These are phyloP conservation scores for Lathronympha strigana DNA, from an alignment of 2,888 invertebrate genomes.

Conservation along the genomic window DNA sequence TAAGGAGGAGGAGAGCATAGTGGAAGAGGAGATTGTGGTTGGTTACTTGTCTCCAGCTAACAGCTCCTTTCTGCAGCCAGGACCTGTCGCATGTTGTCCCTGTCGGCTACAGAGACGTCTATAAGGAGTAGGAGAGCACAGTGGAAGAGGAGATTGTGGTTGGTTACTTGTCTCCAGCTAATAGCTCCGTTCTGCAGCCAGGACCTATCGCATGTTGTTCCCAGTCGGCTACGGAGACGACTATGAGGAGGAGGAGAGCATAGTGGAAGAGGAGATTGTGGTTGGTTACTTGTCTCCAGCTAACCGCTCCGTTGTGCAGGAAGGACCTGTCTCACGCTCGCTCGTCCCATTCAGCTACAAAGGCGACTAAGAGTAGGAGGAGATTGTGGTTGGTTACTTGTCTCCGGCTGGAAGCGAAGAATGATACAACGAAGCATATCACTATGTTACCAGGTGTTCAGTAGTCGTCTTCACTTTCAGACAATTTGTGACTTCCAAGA, in stretches of 20 bases:
- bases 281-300: no score
- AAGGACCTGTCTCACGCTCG: constrained; percentile 68
- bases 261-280: constrained; percentile 53
- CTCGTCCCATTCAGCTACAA: constrained; percentile 78
- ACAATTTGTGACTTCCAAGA: no score
- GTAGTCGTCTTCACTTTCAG: no score
- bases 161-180: no score
- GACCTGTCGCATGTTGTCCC: constrained; percentile 73
- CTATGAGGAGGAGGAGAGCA: constrained; percentile 63
- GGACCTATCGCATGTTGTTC: constrained; percentile 71
- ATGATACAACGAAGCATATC: no score
- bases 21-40: constrained; percentile 51
- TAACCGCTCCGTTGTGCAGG: no score
- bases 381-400: constrained; percentile 36
- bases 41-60: no score
- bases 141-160: constrained; percentile 51
- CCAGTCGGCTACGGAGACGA: constrained; percentile 78
- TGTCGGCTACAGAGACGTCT: constrained; percentile 75
- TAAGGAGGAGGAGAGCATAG: constrained; percentile 62
- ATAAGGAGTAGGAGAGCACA: constrained; percentile 63
- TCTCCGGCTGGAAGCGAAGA: no score
- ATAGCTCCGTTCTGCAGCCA: no score
- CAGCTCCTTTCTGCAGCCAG: no score
- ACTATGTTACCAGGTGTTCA: no score
- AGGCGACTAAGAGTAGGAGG: constrained; percentile 66